phyloP scores from a whole-genome alignment of 2,113 vertebrate genomes.

The Paratilapia polleni region DNA sequence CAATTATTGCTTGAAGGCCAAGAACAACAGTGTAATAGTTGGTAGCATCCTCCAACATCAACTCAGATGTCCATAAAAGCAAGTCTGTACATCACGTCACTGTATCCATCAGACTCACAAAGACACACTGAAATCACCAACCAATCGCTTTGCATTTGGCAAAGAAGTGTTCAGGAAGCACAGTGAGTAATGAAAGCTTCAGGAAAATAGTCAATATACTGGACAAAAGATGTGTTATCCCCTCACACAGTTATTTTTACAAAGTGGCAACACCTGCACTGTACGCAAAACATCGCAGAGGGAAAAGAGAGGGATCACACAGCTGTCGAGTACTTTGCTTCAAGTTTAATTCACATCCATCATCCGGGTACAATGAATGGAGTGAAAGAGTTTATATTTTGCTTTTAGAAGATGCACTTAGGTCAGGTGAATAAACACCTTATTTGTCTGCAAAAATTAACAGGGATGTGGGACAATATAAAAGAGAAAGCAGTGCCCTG shows the following conservation, averaged over 20 bases:
- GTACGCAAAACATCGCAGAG: neutral
- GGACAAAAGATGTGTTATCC: neutral
- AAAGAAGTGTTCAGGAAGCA: neutral
- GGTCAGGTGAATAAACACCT: neutral
- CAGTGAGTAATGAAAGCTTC: neutral
- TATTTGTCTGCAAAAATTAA: constrained; percentile 4
- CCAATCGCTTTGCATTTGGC: neutral
- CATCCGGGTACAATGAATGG: neutral
- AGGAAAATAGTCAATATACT: neutral
- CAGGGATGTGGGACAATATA: neutral
- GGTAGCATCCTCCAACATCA: neutral
- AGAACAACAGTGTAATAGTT: neutral
- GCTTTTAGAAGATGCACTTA: neutral
- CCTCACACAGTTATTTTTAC: neutral
- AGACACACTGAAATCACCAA: neutral
- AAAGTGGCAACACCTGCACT: neutral
- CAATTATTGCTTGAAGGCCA: neutral
- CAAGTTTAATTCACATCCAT: neutral
- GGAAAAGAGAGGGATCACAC: neutral
- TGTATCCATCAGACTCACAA: neutral
- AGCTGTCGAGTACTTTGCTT: neutral
- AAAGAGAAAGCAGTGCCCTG: neutral
- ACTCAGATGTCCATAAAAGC: neutral
- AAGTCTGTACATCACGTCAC: neutral
- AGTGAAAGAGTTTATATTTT: neutral